Base-by-base conservation (phyloP, 2,113 vertebrate genomes). In the Philantomba maxwellii region DNA sequence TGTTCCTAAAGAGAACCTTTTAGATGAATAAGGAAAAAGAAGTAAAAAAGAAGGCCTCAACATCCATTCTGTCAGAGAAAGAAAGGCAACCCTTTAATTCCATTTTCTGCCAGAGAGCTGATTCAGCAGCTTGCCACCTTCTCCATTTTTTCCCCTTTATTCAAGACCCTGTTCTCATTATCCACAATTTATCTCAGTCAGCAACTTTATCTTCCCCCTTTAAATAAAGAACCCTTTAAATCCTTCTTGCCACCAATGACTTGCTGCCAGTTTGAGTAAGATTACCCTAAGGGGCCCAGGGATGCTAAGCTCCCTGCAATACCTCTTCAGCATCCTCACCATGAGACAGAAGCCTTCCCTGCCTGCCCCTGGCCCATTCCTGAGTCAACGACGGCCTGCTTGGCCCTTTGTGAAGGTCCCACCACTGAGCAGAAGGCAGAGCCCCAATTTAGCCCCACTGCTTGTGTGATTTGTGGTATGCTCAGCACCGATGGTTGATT, bases 121-220 rank as follows among this genome's bases (percentile, higher is more conserved):
- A 55, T 70, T 98, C 73, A 96, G 84, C 39, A 21, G 2, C 9
- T 62, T 47, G 11, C 53, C 28, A 3, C 4, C 36, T 81, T 95
- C 83, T 85, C 58, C 60, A 84, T 43, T 14, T 4, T 49, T 49
- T 28, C 28, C 5, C 5, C 80, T 49, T 97, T 96, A 57, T 96
- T 78, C n/a, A 36, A 80, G 25, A 3, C 0, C 0, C 36, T 0
- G 0, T 25, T 97, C 93, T 96, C 84, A 93, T 95, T 97, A 96
- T 86, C 62, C 53, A 73, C 81, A 97, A 15, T 10, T 5, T 51
- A 25, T 39, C 33, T 23, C 55, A 73, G 96, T 95, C 84, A 97
- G 98, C 97, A 95, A 28, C 28, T 94, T 95, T 82, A 70, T 94
- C 12, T 55, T 94, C 45, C 25, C 10, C 10, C 84, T 86, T 95